Evolutionary conservation across 2,888 invertebrate genomes (phyloP), one percentile per base, ranked within the genome.

Genomic region (Dyspetes luteomarginatus): DNA sequence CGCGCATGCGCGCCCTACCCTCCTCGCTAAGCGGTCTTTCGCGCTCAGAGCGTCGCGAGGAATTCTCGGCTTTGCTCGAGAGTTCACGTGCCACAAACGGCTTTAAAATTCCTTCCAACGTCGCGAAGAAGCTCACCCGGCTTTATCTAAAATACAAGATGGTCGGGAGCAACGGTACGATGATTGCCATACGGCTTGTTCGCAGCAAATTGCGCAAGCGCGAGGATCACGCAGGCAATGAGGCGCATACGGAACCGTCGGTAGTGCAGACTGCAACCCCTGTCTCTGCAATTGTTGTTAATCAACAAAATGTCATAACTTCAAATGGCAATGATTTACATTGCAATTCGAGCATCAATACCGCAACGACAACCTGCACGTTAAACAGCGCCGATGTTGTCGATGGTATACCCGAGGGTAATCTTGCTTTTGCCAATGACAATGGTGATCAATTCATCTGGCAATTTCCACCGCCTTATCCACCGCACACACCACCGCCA

Each of bases 171-270:
- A 96, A 96, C 93, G 96, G 96, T 93, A 96, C 96, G 92, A 95
- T 97, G 95, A 96, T 96, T 93, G 96, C 97, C 93, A 96, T 97
- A 93, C 97, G 97, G 93, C 95, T 97, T 95, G 97, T 97, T 93
- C 96, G 96, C 95, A 97, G 96, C 93, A 97, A 97, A 94, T 94
- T 97, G 93, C 94, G 96, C 91, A 97, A 97, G 93, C 95, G 97
- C 88, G 97, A 97, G 93, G 97, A 96, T 92, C 95, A 95, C 92
- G 94, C 72, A 22, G 83, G 81, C 24, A 95, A 95, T 89, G 94
- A 94, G 89, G 95, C 95, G 86, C 95, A 95, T 89, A 95, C 95
- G 78, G 94, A 95, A 85, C 94, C 94, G 90, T 94, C 95, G 83
- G 93, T 94, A 50, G 94, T 95, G 84, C 93, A 94, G 90, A 94